Evolutionary conservation across 1,140 invertebrate genomes (phyloP).

Genomic region (Megalonaias nervosa): DNA sequence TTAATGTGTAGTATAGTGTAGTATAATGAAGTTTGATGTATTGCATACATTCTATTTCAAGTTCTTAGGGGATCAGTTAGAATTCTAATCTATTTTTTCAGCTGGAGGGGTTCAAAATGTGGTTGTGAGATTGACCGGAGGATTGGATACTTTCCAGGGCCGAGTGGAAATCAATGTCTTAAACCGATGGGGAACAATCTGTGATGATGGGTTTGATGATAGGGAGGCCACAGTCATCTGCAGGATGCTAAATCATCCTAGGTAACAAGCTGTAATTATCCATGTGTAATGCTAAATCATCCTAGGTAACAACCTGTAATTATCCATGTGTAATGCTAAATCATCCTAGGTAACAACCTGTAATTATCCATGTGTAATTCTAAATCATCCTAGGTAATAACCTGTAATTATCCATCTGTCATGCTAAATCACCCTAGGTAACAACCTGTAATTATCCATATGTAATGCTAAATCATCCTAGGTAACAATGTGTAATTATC

Average conservation of each 20-base stretch:
- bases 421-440: too few species aligned
- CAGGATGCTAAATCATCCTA: conserved; percentile 42
- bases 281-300: conserved; percentile 18
- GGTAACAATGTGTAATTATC: neutral
- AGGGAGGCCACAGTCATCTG: conserved; percentile 82
- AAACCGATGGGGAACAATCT: conserved; percentile 82
- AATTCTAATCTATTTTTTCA: too few species aligned
- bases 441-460: too few species aligned
- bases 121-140: conserved; percentile 31
- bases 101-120: conserved; percentile 6
- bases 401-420: neutral
- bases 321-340: too few species aligned
- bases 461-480: conserved; percentile 39
- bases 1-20: too few species aligned
- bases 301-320: too few species aligned
- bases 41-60: too few species aligned
- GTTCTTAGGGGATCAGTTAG: too few species aligned
- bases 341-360: too few species aligned
- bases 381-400: too few species aligned
- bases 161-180: conserved; percentile 81
- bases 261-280: neutral
- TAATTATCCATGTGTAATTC: too few species aligned
- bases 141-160: conserved; percentile 74
- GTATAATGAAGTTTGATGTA: too few species aligned
- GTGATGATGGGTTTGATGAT: conserved; percentile 82